phyloP scores from a whole-genome alignment of 2,797 vertebrate genomes.

The Lagocephalus sceleratus region DNA sequence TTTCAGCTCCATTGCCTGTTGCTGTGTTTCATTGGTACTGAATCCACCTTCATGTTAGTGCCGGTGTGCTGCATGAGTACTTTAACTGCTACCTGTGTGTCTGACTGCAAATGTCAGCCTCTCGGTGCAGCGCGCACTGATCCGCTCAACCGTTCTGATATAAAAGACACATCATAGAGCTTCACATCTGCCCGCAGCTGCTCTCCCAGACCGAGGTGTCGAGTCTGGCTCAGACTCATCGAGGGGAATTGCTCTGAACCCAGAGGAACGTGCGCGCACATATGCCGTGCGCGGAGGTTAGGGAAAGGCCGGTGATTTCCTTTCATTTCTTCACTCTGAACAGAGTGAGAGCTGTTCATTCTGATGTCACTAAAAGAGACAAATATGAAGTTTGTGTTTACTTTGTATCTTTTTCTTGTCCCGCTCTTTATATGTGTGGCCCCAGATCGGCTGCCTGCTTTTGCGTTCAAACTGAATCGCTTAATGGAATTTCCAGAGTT shows the following conservation, averaged over 20 bases:
- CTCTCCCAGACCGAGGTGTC: slow-evolving; percentile 48
- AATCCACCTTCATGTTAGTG: neutral
- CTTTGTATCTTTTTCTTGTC: neutral
- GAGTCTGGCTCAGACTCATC: slow-evolving; percentile 34
- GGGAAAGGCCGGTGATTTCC: slow-evolving; percentile 11
- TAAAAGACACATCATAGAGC: slow-evolving; percentile 45
- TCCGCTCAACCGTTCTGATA: slow-evolving; percentile 26
- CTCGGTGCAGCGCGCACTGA: slow-evolving; percentile 26
- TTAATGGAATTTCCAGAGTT: slow-evolving; percentile 42
- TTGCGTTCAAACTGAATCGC: neutral
- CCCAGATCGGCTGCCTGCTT: slow-evolving; percentile 10
- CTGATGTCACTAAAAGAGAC: no score
- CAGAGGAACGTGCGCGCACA: slow-evolving; percentile 6
- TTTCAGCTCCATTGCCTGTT: neutral
- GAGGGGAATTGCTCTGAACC: slow-evolving; percentile 22
- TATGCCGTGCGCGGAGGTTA: slow-evolving; percentile 24
- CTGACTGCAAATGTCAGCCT: slow-evolving; percentile 2
- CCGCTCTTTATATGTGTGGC: neutral
- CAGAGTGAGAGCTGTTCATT: no score
- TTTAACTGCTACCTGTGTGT: slow-evolving; percentile 5
- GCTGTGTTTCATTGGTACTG: neutral
- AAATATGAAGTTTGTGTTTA: no score
- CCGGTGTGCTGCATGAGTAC: neutral
- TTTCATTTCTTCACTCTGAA: slow-evolving; percentile 9
- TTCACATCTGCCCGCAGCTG: slow-evolving; percentile 57